phyloP scores from a whole-genome alignment of 2,797 vertebrate genomes.

The Cuniculus paca region DNA sequence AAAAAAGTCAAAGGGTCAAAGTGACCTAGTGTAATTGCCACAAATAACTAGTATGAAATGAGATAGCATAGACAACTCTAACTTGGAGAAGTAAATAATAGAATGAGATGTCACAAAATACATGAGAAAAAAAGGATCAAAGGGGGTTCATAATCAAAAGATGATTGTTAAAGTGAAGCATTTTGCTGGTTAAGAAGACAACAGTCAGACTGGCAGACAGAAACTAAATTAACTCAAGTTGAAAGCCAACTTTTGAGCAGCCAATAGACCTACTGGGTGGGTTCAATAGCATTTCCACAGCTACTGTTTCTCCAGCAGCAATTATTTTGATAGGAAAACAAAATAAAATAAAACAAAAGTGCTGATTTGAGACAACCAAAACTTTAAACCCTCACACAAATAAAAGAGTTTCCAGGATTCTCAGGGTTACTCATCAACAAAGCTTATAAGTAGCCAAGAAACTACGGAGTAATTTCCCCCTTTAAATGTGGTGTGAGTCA shows the following conservation, averaged over 20 bases:
- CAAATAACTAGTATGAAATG: constrained; percentile 44
- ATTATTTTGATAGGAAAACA: not conserved
- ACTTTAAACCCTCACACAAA: constrained; percentile 40
- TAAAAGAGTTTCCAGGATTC: not conserved
- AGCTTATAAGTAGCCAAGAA: not conserved
- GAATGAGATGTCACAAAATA: not conserved
- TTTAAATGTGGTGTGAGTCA: not conserved
- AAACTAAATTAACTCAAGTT: not conserved
- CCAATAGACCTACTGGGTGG: not conserved
- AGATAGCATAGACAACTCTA: not conserved
- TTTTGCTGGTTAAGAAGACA: not conserved
- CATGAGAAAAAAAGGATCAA: not conserved
- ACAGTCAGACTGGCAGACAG: not conserved
- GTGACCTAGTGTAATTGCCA: not conserved
- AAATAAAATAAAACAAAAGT: not conserved
- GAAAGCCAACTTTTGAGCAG: not conserved
- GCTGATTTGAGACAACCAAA: constrained; percentile 28
- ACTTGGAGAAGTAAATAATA: not conserved
- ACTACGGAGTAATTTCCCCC: not conserved
- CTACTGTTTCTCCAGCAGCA: not conserved
- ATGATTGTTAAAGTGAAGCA: not conserved
- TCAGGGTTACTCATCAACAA: not conserved
- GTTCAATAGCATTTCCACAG: not conserved
- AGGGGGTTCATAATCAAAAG: not conserved
- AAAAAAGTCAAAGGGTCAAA: not conserved